Evolutionary conservation across 1,140 invertebrate genomes (phyloP).

Genomic region (Bicyclus anynana): DNA sequence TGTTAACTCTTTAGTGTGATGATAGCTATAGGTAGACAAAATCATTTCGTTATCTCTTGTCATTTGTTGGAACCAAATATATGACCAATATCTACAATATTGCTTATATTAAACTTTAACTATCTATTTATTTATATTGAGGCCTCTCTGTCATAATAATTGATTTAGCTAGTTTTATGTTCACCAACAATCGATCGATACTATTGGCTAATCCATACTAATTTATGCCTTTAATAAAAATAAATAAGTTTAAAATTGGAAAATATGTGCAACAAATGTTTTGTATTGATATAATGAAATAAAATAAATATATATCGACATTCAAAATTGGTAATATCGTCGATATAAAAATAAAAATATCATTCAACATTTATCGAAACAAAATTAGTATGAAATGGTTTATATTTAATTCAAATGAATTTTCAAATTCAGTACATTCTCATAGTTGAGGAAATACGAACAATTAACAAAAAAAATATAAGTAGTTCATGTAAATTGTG

Average conservation of each 20-base stretch:
- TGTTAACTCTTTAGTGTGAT: too few species aligned
- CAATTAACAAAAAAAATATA: too few species aligned
- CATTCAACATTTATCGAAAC: too few species aligned
- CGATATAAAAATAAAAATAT: too few species aligned
- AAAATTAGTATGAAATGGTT: not conserved
- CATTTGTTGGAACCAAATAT: not conserved
- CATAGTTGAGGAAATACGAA: not conserved
- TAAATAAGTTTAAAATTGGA: too few species aligned
- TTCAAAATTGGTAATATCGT: too few species aligned
- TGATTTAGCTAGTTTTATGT: slow-evolving; percentile 10
- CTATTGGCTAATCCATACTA: not conserved
- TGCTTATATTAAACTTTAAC: slow-evolving; percentile 11
- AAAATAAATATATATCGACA: too few species aligned
- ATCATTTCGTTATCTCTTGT: too few species aligned
- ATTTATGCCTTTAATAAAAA: not conserved
- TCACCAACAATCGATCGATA: not conserved
- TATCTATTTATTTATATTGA: slow-evolving; percentile 13
- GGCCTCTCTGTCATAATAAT: slow-evolving; percentile 6
- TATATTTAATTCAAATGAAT: not conserved
- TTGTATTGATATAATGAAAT: too few species aligned
- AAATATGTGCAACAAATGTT: too few species aligned
- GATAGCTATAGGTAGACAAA: too few species aligned
- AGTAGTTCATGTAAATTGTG: not conserved
- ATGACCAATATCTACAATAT: not conserved
- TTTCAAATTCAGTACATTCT: not conserved